A percentile compares a stretch with the other conserved stretches of the same genome.
These are phyloP conservation scores for Stramonita haemastoma DNA, from an alignment of 2,888 invertebrate genomes.

Conservation along the genomic window DNA sequence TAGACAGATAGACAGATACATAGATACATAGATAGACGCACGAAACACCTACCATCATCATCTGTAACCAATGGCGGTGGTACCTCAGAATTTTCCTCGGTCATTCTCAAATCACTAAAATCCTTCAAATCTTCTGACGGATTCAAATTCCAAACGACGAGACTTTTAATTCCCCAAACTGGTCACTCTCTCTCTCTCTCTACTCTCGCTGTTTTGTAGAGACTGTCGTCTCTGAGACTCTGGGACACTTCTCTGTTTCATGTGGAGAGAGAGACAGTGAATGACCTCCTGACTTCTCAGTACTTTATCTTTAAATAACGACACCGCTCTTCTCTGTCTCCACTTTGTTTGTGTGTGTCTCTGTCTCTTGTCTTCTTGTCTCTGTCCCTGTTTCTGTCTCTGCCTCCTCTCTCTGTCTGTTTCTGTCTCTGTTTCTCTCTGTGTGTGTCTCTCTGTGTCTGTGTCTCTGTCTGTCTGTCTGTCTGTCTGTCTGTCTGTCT, in stretches of 20 bases:
- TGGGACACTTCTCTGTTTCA: too few relatives aligned
- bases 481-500: not conserved
- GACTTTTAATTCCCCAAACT: not conserved
- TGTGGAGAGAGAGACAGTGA: too few relatives aligned
- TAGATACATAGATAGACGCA: too few relatives aligned
- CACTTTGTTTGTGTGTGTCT: not conserved
- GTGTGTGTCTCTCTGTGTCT: slow-evolving; percentile 6
- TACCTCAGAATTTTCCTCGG: too few relatives aligned
- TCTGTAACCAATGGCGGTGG: too few relatives aligned
- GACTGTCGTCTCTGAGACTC: too few relatives aligned
- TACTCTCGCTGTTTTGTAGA: too few relatives aligned
- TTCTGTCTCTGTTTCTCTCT: not conserved
- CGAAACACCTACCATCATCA: too few relatives aligned
- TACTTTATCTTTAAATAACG: not conserved
- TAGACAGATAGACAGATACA: too few relatives aligned
- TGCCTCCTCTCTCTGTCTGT: not conserved
- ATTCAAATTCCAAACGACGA: not conserved
- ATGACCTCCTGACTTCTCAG: not conserved
- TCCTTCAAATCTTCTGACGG: not conserved
- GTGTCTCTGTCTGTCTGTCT: slow-evolving; percentile 11
- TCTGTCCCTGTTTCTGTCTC: not conserved
- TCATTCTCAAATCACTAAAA: not conserved
- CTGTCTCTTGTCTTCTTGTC: not conserved
- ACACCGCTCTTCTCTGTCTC: too few relatives aligned
- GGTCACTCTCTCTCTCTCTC: not conserved